Percentiles rank a stretch among this genome's conserved stretches.
phyloP scores from a whole-genome alignment of 2,113 vertebrate genomes.

The Ptilonorhynchus violaceus region DNA sequence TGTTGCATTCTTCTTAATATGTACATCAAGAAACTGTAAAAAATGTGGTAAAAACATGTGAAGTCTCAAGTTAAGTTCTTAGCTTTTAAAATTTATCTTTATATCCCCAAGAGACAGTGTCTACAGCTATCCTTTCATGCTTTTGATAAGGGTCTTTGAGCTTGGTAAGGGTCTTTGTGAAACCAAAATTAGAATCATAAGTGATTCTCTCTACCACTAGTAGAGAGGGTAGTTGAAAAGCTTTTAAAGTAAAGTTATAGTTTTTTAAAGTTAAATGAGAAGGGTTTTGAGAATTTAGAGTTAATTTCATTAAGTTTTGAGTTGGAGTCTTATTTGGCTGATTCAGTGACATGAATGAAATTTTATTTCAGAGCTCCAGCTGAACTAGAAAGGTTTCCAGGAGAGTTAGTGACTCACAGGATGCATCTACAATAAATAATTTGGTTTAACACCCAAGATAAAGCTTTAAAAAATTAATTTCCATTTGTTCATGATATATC shows the following conservation, averaged over 20 bases:
- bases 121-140: neutral
- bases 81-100: neutral
- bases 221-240: neutral
- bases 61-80: neutral
- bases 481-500: neutral
- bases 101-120: fast-evolving
- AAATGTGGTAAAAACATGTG: neutral
- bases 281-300: neutral
- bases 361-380: neutral
- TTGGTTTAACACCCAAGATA: neutral
- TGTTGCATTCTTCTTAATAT: neutral
- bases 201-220: neutral
- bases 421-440: neutral
- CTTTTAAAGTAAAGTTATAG: neutral
- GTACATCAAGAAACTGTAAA: neutral
- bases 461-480: neutral
- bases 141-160: neutral
- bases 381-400: neutral
- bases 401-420: neutral
- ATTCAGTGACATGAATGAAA: neutral
- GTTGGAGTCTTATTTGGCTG: neutral
- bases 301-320: neutral
- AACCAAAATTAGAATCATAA: neutral
- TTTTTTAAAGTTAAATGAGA: neutral
- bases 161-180: neutral